Conservation (phyloP, 2,113 vertebrate species). For the Microtus oregoni region DNA sequence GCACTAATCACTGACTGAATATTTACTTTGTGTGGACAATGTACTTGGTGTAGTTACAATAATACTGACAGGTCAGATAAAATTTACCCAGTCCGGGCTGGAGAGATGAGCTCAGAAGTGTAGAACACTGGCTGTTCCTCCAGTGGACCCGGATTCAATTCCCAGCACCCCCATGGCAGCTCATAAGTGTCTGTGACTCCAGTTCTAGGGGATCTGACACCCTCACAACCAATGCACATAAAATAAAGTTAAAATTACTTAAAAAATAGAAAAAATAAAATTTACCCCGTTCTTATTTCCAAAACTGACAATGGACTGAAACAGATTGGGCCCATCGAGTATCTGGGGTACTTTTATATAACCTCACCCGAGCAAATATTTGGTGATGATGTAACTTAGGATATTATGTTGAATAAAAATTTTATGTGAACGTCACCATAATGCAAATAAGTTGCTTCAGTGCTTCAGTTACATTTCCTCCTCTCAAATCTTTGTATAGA, state of each 20-base stretch:
- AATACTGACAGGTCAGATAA: background rate
- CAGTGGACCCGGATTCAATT: no score
- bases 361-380: background rate
- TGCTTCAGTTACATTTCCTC: background rate
- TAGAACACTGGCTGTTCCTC: no score
- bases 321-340: background rate
- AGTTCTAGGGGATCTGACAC: no score
- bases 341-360: background rate
- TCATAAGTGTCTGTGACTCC: no score
- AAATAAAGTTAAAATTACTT: no score
- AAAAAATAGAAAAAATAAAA: background rate
- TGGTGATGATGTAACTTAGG: background rate
- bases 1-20: background rate
- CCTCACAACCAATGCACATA: no score
- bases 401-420: background rate
- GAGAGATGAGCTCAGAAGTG: no score
- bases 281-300: background rate
- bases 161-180: no score
- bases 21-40: background rate
- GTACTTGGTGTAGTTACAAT: background rate
- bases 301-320: background rate
- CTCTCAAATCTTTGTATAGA: background rate
- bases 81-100: background rate
- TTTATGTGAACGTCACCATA: background rate
- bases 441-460: background rate